phyloP scores from a whole-genome alignment of 2,113 vertebrate genomes.

The Felis catus region DNA sequence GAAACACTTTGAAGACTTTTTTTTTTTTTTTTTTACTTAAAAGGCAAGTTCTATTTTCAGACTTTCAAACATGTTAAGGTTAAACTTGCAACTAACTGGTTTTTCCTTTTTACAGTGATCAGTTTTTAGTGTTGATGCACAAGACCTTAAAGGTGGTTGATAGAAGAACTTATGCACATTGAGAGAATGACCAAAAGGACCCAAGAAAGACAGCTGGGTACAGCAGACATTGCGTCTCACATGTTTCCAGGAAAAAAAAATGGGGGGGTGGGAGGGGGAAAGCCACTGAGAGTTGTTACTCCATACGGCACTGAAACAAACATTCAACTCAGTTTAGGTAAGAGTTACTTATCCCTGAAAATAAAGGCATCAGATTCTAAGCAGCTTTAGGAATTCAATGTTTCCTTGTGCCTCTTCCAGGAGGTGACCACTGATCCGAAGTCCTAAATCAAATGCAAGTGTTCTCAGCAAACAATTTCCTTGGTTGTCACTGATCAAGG shows the following conservation, averaged over 20 bases:
- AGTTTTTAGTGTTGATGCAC: constrained; percentile 70
- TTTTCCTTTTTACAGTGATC: constrained; percentile 67
- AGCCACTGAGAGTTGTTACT: constrained; percentile 84
- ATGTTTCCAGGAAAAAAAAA: constrained; percentile 67
- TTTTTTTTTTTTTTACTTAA: constrained; percentile 61
- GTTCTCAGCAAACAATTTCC: constrained; percentile 76
- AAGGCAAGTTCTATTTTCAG: constrained; percentile 65
- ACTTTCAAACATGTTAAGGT: constrained; percentile 50
- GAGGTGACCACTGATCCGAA: constrained; percentile 74
- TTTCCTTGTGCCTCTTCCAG: constrained; percentile 80
- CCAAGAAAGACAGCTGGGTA: constrained; percentile 78
- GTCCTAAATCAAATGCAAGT: constrained; percentile 75
- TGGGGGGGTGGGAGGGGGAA: constrained; percentile 52
- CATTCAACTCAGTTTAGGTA: constrained; percentile 84
- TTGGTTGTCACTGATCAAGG: constrained; percentile 53
- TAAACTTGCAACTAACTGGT: constrained; percentile 47
- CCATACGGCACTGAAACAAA: constrained; percentile 86
- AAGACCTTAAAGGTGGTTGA: constrained; percentile 58
- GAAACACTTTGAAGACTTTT: constrained; percentile 45
- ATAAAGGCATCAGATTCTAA: constrained; percentile 86
- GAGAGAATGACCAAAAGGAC: constrained; percentile 70
- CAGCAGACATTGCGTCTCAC: constrained; percentile 80
- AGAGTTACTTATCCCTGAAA: constrained; percentile 89
- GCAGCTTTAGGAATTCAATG: constrained; percentile 83
- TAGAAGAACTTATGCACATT: constrained; percentile 56